These are phyloP conservation scores for Alsophila aescularia DNA, from an alignment of 2,888 invertebrate genomes.

Conservation along the genomic window DNA sequence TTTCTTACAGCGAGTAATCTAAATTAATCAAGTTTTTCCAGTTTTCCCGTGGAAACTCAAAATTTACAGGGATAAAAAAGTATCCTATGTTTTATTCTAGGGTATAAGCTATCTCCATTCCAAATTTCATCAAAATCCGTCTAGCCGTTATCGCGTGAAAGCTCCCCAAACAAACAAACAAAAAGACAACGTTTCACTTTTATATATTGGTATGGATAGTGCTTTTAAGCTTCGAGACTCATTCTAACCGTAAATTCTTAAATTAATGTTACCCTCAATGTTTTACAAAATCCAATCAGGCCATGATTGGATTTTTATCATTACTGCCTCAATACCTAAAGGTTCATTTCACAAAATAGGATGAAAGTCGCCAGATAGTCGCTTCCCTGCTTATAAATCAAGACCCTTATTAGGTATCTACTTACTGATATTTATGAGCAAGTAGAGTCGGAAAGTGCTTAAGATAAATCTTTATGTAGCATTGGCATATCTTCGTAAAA, in stretches of 20 bases:
- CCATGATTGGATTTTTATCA: too few relatives aligned
- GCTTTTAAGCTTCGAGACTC: neutral
- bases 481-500: neutral
- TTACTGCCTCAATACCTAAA: neutral
- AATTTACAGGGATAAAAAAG: too few relatives aligned
- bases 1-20: too few relatives aligned
- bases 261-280: neutral
- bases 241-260: slow-evolving; percentile 3
- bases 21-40: too few relatives aligned
- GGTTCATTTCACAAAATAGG: neutral
- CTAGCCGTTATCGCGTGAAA: too few relatives aligned
- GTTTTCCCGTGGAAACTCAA: too few relatives aligned
- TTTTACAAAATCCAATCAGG: neutral
- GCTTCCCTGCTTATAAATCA: slow-evolving; percentile 19
- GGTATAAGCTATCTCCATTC: too few relatives aligned
- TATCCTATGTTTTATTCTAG: too few relatives aligned
- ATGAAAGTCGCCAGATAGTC: slow-evolving; percentile 2
- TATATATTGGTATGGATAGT: too few relatives aligned
- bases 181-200: too few relatives aligned
- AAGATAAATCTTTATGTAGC: slow-evolving; percentile 16
- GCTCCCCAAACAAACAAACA: too few relatives aligned
- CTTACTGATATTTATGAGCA: slow-evolving; percentile 18
- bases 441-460: slow-evolving; percentile 12
- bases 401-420: slow-evolving; percentile 10
- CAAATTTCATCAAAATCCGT: too few relatives aligned